Evolutionary conservation across 2,888 invertebrate genomes (phyloP).

Genomic region (Horisme vitalbata): DNA sequence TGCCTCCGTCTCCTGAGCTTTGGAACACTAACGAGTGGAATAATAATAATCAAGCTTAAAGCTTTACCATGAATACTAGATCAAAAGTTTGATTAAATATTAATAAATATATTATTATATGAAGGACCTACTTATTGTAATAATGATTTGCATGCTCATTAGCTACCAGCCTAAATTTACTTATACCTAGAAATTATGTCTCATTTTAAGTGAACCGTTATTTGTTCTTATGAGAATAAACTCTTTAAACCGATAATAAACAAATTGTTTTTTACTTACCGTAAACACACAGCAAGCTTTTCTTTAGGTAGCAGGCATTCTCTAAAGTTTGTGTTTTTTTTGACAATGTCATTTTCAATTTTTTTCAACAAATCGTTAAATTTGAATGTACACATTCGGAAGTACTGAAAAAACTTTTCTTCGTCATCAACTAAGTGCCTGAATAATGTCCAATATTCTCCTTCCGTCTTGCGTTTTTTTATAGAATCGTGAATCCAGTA

Average conservation of each 20-base stretch:
- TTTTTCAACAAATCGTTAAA: slow-evolving; percentile 20
- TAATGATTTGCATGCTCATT: too few species aligned
- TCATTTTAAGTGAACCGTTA: too few species aligned
- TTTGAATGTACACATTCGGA: slow-evolving; percentile 14
- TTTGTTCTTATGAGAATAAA: slow-evolving; percentile 9
- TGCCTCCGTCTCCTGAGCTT: slow-evolving; percentile 20
- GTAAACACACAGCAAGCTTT: slow-evolving; percentile 22
- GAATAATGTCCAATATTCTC: slow-evolving; percentile 27
- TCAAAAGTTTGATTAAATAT: too few species aligned
- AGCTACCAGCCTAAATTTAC: too few species aligned
- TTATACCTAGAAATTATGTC: too few species aligned
- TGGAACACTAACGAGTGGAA: slow-evolving; percentile 19
- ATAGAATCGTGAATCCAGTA: slow-evolving; percentile 23
- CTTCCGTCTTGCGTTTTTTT: slow-evolving; percentile 27
- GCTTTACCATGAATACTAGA: too few species aligned
- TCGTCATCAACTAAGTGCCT: slow-evolving; percentile 26
- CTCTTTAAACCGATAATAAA: slow-evolving; percentile 9
- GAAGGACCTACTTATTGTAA: too few species aligned
- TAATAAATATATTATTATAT: slow-evolving; percentile 4
- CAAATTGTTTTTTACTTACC: slow-evolving; percentile 24
- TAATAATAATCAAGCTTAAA: too few species aligned
- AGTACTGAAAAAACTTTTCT: slow-evolving; percentile 17
- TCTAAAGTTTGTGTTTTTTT: slow-evolving; percentile 23
- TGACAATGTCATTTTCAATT: slow-evolving; percentile 20
- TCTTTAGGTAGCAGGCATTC: slow-evolving; percentile 21